Conservation (phyloP, 2,797 vertebrate species). For the Urocyon cinereoargenteus region DNA sequence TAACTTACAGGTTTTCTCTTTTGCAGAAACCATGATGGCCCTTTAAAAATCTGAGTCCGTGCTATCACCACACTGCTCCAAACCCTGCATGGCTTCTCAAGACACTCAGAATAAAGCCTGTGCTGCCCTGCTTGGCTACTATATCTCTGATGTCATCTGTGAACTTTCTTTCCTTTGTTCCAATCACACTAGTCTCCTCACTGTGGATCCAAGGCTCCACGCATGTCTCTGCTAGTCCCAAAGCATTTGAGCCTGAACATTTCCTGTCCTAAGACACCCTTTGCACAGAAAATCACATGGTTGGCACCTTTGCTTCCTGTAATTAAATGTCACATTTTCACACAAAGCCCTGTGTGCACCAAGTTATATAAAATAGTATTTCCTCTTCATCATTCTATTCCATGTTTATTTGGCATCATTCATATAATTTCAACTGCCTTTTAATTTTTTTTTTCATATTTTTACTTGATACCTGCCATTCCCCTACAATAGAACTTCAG, state of each 20-base stretch:
- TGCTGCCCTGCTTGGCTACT: accelerated
- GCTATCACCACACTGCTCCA: background rate
- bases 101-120: background rate
- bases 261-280: background rate
- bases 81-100: background rate
- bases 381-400: background rate
- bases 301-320: background rate
- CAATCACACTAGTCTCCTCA: background rate
- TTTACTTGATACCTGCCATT: background rate
- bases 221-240: accelerated
- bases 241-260: background rate
- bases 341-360: background rate
- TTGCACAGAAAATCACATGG: background rate
- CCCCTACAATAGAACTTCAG: background rate
- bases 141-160: background rate
- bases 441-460: background rate
- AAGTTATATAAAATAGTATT: background rate
- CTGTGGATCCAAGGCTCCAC: background rate
- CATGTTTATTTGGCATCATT: background rate
- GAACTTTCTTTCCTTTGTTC: background rate
- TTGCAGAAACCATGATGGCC: background rate
- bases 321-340: background rate
- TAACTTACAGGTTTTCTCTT: background rate
- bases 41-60: background rate
- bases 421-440: background rate